Base-by-base conservation (phyloP, 92 coral and sea anemone genomes). In the Zoanthus sansibaricus region DNA sequence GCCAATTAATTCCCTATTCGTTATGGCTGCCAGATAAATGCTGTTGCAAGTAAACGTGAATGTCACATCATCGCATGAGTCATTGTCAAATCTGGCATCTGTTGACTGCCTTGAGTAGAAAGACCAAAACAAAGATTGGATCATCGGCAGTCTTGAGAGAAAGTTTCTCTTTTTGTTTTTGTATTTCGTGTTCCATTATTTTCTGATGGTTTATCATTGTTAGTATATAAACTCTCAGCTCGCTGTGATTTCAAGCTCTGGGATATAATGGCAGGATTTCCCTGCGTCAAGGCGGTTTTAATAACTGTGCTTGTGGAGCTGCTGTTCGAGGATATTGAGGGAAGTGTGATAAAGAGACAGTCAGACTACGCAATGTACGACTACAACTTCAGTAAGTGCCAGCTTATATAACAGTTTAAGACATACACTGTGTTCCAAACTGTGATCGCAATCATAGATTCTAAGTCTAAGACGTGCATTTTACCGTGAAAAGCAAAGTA, bases 281-380 rank as follows among this genome's bases (percentile, higher is more conserved):
- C 75, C 75, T 80, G 75, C 47, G 21, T n/a, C 1, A 70, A 49
- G 47, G 59, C 62, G 45, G 37, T 42, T 9, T 2, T 12, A 32
- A 44, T 80, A 12, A 25, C 47, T 48, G 20, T 80, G 3, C 59
- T 80, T 42, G 75, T 47, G 58, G 52, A 37, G 18, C 18, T 80
- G 46, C 4, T 80, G 59, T 14, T 48, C 18, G 75, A 59, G 66
- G 59, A 66, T 52, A 66, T 72, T 15, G 58, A 80, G 11, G 85
- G 75, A 11, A 66, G 75, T 80, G 78, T 75, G 30, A 89, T 89
- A 9, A 88, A 70, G 33, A 93, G 90, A 32, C 91, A 92, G 25
- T 91, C 96, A n/a, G 98, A 94, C 84, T 94, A 86, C 78, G 88
- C 96, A 62, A 94, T 94, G 98, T 94, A 80, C 85, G 98, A 94